phyloP scores from a whole-genome alignment of 2,888 invertebrate genomes.

The Nephrocerus scutellatus region DNA sequence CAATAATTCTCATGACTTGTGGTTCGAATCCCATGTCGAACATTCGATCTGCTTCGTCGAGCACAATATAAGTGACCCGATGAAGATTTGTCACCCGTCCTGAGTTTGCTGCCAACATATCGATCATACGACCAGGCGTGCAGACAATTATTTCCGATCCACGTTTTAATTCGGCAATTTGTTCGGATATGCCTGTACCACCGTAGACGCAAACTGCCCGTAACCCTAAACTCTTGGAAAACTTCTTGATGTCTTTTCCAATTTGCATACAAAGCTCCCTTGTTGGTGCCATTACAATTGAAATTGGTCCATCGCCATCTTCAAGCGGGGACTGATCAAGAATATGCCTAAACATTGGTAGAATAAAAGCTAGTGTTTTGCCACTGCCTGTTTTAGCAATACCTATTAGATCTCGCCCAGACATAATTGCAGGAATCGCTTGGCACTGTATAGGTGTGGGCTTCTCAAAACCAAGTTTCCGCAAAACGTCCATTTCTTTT shows the following conservation, averaged over 20 bases:
- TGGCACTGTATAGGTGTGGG: constrained; percentile 99
- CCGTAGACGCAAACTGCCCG: constrained; percentile 96
- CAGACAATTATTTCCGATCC: constrained; percentile 98
- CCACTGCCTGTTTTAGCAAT: constrained; percentile 99
- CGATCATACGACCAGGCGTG: constrained; percentile 99
- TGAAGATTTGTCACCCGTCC: constrained; percentile 95
- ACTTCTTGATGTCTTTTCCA: constrained; percentile 91
- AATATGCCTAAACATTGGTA: constrained; percentile 96
- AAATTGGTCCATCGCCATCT: constrained; percentile 94
- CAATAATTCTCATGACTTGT: constrained; percentile 82
- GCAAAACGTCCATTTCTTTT: constrained; percentile 87
- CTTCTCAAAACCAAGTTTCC: constrained; percentile 85
- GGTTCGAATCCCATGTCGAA: constrained; percentile 98
- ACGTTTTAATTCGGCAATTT: constrained; percentile 89
- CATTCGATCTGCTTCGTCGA: constrained; percentile 99
- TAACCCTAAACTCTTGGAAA: constrained; percentile 79
- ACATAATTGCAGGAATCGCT: constrained; percentile 96
- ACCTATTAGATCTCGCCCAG: constrained; percentile 91
- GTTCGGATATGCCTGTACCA: constrained; percentile 90
- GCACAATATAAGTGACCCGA: constrained; percentile 93
- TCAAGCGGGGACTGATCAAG: constrained; percentile 89
- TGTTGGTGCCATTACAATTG: constrained; percentile 96
- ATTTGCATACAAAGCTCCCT: constrained; percentile 99
- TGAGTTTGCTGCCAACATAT: constrained; percentile 97
- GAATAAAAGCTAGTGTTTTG: constrained; percentile 93